Conservation (phyloP, 2,113 vertebrate species). For the Hucho hucho region DNA sequence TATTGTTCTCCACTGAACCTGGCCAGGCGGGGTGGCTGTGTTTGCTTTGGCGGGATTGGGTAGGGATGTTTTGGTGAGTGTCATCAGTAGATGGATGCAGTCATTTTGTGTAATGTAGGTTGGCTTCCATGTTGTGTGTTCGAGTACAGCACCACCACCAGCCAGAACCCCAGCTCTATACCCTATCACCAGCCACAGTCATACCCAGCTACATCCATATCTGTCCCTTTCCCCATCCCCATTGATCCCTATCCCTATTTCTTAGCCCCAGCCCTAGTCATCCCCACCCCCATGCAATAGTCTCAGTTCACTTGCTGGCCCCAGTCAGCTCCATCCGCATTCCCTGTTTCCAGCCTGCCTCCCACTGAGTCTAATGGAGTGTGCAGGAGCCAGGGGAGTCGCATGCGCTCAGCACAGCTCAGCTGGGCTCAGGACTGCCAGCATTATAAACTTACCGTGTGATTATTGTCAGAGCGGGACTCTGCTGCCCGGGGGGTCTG, state of each 20-base stretch:
- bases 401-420: constrained; percentile 62
- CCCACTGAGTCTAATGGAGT: constrained; percentile 77
- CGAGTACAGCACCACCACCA: not conserved
- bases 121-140: constrained; percentile 7
- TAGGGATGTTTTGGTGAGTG: not conserved
- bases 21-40: constrained; percentile 39
- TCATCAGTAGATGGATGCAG: not conserved
- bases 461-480: constrained; percentile 69
- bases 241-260: constrained; percentile 15
- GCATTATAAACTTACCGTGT: constrained; percentile 72
- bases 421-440: constrained; percentile 59
- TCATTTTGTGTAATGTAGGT: too few species aligned
- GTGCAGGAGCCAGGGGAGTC: constrained; percentile 66
- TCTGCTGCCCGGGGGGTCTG: constrained; percentile 60
- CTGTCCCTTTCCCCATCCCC: not conserved
- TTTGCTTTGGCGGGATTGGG: constrained; percentile 4
- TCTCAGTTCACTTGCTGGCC: constrained; percentile 39
- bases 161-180: too few species aligned
- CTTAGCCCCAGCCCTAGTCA: constrained; percentile 6
- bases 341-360: not conserved
- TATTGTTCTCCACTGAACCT: constrained; percentile 71
- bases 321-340: constrained; percentile 47
- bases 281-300: not conserved
- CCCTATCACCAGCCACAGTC: not conserved
- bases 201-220: not conserved